Base-by-base conservation (phyloP, 2,113 vertebrate genomes). In the Ornithorhynchus anatinus region DNA sequence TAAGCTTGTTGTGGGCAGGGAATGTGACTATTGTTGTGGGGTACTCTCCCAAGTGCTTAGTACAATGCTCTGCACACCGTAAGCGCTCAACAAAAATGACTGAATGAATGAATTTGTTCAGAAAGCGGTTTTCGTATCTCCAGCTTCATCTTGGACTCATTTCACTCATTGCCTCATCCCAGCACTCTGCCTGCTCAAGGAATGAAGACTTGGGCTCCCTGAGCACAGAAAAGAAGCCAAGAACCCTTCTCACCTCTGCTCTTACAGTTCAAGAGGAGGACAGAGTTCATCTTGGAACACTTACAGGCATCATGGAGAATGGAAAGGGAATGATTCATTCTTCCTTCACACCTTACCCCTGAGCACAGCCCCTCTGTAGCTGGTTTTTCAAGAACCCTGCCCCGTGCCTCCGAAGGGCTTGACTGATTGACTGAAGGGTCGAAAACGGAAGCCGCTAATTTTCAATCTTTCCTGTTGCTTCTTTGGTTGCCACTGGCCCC, bases 211-310 rank as follows among this genome's bases (percentile, higher is more conserved):
- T 27, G 1, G 5, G 57, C 84, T 74, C 86, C 84, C 84, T 77
- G 64, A 69, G 54, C 45, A 73, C 61, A 71, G n/a, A 42, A 0
- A 0, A 1, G 7, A 75, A 69, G 60, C 42, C 59, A 71, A 15
- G 73, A 69, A 59, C 70, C 58, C 59, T 70, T 25, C 6, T 59
- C 69, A 56, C 82, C 79, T 84, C 75, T 53, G 45, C 70, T 53
- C 35, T 36, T 4, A 17, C 12, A 50, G 86, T 50, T 88, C 85
- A 86, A 74, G 75, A 76, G 85, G 22, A 54, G 83, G 85, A 66
- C 85, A 77, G 56, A 27, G 0, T 40, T 66, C 80, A 82, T 79
- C 75, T 53, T 40, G 35, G 6, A 19, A 40, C 48, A 11, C 44
- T 40, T 67, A 59, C 56, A 31, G 47, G 44, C 54, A 81, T 52